Base-by-base conservation (phyloP, 2,113 vertebrate genomes). In the Dryoscopus gambensis region DNA sequence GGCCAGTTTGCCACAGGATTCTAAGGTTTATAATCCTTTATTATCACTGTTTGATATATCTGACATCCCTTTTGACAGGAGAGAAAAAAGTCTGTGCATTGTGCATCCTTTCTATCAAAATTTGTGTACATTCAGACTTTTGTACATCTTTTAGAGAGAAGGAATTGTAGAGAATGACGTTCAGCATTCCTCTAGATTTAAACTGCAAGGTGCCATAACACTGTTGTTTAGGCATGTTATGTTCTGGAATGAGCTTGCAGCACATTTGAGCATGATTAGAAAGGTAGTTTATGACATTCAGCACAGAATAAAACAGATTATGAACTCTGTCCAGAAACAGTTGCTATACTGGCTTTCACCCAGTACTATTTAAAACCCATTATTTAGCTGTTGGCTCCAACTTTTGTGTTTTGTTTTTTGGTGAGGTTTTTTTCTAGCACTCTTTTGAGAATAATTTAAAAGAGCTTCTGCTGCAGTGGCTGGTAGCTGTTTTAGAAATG, bases 311-410 rank as follows among this genome's bases (percentile, higher is more conserved):
- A 96, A 92, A 77, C 15, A 95, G 64, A 84, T 87, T 91, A 92
- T 65, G 50, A 80, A 89, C 95, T 93, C 70, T 85, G 21, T 87
- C 42, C 67, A 82, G 79, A 56, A 95, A 37, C 49, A 63, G 31
- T 78, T 95, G 52, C 60, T 87, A 10, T 7, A 50, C 63, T 96
- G 93, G 81, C 78, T 91, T 73, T n/a, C 27, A 77, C 50, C 91
- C 93, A 93, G 11, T 55, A 39, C n/a, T 93, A 50, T 96, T 84
- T 90, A 60, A 89, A 92, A 79, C 46, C 52, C 49, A 52, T 82
- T 87, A 87, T 96, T 96, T 94, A 91, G 50, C 70, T 80, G n/a
- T 57, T 95, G 95, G 87, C 70, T 91, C n/a, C 53, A 95, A 46
- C 31, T 89, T 84, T 57, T 82, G 16, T 53, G 49, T 30, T 92